These are phyloP conservation scores for Aethes cnicana DNA, from an alignment of 2,888 invertebrate species.

Conservation along the genomic window DNA sequence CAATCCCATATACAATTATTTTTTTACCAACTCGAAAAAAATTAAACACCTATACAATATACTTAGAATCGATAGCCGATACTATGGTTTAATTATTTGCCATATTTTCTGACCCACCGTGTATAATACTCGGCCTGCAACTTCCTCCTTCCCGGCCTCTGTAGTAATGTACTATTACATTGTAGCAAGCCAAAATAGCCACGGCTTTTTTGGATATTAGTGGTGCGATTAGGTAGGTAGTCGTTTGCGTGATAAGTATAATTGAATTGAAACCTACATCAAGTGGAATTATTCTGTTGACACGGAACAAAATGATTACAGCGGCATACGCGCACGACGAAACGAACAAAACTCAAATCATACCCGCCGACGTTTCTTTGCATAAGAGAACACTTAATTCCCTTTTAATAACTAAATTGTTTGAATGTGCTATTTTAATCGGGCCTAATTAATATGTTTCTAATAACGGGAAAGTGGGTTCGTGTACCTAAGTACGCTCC, in stretches of 20 bases:
- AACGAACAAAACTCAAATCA: conserved; percentile 31
- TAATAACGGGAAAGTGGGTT: no score
- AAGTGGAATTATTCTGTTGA: conserved; percentile 57
- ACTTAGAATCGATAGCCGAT: no score
- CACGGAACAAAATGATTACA: conserved; percentile 58
- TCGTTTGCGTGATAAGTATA: conserved; percentile 58
- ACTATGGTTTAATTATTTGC: no score
- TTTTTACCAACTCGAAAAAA: no score
- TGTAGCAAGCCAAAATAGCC: neutral
- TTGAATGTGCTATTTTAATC: neutral
- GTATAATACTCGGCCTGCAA: no score
- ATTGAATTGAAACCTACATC: conserved; percentile 64
- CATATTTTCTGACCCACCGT: no score
- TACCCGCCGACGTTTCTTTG: conserved; percentile 7
- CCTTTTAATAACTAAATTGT: conserved; percentile 31
- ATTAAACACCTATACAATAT: no score
- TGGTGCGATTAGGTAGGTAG: conserved; percentile 25
- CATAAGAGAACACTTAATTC: conserved; percentile 25
- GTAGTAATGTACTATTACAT: neutral
- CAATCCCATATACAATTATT: no score
- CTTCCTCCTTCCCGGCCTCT: no score
- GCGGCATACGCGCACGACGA: conserved; percentile 39
- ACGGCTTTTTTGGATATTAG: conserved; percentile 16
- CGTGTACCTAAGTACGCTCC: no score
- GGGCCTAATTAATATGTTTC: no score